Evolutionary conservation across 2,113 vertebrate genomes (phyloP), one percentile per base, ranked within the genome.

Genomic region (Scomber colias): DNA sequence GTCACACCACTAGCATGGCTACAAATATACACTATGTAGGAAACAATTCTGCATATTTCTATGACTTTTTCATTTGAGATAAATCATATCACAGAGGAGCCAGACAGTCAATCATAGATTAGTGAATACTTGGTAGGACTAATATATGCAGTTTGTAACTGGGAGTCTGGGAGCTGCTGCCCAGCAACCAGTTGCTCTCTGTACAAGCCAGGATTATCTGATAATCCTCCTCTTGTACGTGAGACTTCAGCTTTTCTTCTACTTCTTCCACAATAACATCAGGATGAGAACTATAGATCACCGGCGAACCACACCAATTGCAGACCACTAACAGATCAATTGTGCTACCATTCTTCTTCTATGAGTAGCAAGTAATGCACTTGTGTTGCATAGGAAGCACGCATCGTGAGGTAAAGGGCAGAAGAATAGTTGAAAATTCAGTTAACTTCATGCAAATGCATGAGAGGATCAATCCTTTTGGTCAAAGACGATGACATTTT

Each of bases 291-390:
- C 68, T 45, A 31, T 24, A 55, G 49, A 80, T 85, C 66, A 62
- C 67, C 59, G 50, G 68, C 13, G 15, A 75, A 44, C 13, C 40
- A 65, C 14, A 40, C 61, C 49, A 57, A 46, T 63, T 51, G 44
- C 62, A 73, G 49, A 71, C 27, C 75, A 53, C n/a, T 1, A 45
- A 59, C 40, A 69, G 82, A 88, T 79, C 60, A 65, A 80, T 86
- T 81, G 60, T 7, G 27, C 46, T 31, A 49, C 31, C 35, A 1
- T 21, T 68, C 13, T 46, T 46, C 48, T 65, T 48, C 65, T 27
- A 49, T 24, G 15, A 70, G 35, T 65, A 56, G 51, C 35, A 15
- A 53, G 21, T 82, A 66, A 86, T 80, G 86, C 63, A 54, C 21
- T 57, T 27, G 75, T 46, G 76, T 48, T 45, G 51, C 46, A 31